These are phyloP conservation scores for Phrynocephalus vlangalii DNA, from an alignment of 2,797 vertebrate species.

Conservation along the genomic window DNA sequence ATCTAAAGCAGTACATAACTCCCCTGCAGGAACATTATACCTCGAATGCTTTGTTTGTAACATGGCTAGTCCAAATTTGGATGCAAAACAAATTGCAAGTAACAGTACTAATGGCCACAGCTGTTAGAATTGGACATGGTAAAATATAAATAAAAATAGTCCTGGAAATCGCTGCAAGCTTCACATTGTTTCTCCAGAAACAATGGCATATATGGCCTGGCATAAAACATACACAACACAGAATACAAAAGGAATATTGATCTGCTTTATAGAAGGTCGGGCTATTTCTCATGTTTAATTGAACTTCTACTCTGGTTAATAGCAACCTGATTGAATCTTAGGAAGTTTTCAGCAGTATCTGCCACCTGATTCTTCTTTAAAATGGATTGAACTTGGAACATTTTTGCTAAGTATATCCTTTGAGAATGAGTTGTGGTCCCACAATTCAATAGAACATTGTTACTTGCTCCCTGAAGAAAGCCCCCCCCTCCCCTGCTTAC, in stretches of 20 bases:
- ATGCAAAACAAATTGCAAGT: not conserved
- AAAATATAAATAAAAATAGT: not conserved
- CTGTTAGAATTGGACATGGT: not conserved
- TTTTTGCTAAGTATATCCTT: not conserved
- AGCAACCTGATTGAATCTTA: not conserved
- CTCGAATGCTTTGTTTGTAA: not conserved
- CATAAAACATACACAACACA: not conserved
- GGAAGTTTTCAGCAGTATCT: not conserved
- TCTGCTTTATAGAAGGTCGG: too few relatives aligned
- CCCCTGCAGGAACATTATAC: not conserved
- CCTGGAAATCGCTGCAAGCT: not conserved
- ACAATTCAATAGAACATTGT: too few relatives aligned
- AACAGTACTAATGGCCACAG: not conserved
- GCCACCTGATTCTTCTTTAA: not conserved
- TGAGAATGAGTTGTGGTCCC: too few relatives aligned
- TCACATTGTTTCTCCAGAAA: not conserved
- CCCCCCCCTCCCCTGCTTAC: too few relatives aligned
- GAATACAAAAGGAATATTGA: not conserved
- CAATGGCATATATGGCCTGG: constrained; percentile 1
- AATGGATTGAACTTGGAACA: not conserved
- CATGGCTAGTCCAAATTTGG: not conserved
- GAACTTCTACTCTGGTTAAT: not conserved
- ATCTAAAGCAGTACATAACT: not conserved
- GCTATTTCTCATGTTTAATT: not conserved
- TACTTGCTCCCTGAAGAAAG: too few relatives aligned